phyloP scores from a whole-genome alignment of 2,113 vertebrate species.

The Bufo bufo region DNA sequence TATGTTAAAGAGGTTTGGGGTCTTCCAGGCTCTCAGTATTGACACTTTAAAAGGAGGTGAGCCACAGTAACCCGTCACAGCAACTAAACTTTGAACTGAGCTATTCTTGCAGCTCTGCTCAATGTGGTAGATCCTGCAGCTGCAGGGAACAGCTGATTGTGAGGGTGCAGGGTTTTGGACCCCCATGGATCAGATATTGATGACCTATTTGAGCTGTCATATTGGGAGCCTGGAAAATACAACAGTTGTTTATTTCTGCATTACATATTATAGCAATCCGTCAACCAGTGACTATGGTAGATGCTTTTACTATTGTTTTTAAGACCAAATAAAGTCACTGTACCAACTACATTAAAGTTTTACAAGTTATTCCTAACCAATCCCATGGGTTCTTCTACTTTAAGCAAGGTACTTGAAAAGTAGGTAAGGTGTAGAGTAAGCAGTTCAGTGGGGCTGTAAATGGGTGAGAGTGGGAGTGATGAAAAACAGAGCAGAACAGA shows the following conservation, averaged over 20 bases:
- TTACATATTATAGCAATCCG: background rate
- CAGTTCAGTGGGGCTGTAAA: conserved; percentile 40
- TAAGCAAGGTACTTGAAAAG: conserved; percentile 34
- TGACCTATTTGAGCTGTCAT: no score
- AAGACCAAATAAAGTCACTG: background rate
- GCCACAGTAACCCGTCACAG: no score
- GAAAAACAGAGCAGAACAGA: conserved; percentile 1
- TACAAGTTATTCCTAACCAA: background rate
- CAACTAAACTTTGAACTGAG: no score
- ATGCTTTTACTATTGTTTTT: background rate
- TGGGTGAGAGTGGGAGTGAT: conserved; percentile 32
- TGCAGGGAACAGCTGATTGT: no score
- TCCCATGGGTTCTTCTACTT: conserved; percentile 10
- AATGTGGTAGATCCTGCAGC: no score
- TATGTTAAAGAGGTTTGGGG: no score
- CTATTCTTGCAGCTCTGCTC: no score
- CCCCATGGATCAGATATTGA: no score
- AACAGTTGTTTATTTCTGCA: background rate
- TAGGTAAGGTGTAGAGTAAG: conserved; percentile 43
- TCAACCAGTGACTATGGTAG: background rate
- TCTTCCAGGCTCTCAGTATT: no score
- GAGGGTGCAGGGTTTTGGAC: no score
- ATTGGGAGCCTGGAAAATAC: background rate
- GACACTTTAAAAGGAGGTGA: no score
- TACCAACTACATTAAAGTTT: conserved; percentile 17